These are phyloP conservation scores for Apostichopus californicus DNA, from an alignment of 35 echinoderm and acorn worm genomes.

Conservation along the genomic window DNA sequence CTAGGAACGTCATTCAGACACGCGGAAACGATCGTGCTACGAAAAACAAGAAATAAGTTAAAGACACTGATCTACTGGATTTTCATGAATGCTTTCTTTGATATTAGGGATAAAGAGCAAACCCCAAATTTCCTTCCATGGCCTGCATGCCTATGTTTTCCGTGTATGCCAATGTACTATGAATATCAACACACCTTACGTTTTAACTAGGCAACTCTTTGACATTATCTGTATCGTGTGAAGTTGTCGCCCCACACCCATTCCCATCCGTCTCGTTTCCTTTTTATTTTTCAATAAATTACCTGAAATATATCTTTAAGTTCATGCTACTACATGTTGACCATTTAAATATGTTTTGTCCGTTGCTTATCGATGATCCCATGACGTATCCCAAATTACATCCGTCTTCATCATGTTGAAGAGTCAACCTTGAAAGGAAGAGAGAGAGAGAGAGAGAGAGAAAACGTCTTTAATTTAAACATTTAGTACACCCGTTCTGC, in stretches of 20 bases:
- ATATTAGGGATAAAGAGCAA: too few species aligned
- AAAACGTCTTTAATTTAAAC: not conserved
- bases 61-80: too few species aligned
- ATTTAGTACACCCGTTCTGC: not conserved
- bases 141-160: too few species aligned
- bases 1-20: constrained; percentile 29
- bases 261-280: too few species aligned
- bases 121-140: too few species aligned
- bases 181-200: too few species aligned
- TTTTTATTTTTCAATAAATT: not conserved
- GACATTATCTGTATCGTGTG: too few species aligned
- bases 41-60: not conserved
- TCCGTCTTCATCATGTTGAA: constrained; percentile 42
- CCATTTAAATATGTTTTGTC: constrained; percentile 41
- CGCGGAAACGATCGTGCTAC: not conserved
- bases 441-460: not conserved
- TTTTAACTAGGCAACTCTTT: too few species aligned
- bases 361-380: not conserved
- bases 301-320: constrained; percentile 22
- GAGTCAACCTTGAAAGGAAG: constrained; percentile 8
- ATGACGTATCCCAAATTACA: constrained; percentile 34
- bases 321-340: constrained; percentile 37
- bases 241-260: too few species aligned
- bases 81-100: too few species aligned
- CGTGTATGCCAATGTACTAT: too few species aligned